phyloP scores from a whole-genome alignment of 1,140 invertebrate genomes.

The Drosophila athabasca region DNA sequence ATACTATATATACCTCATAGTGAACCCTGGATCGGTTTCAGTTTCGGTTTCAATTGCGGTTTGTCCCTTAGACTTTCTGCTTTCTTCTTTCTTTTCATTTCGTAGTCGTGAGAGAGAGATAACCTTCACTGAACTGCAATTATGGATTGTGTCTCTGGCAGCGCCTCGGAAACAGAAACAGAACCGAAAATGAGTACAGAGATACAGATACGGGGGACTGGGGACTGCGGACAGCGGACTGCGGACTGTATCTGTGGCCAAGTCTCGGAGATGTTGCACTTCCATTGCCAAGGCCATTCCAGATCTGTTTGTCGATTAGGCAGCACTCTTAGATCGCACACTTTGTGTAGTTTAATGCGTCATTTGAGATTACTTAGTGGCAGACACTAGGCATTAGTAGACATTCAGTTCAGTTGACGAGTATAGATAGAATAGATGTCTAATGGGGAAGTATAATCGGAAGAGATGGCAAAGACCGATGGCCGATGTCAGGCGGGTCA shows the following conservation, averaged over 20 bases:
- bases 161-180: constrained; percentile 35
- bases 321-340: constrained; percentile 6
- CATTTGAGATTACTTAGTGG: constrained; percentile 30
- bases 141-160: constrained; percentile 7
- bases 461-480: not conserved
- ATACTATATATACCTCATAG: constrained; percentile 4
- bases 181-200: not conserved
- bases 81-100: not conserved
- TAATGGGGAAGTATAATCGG: constrained; percentile 6
- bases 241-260: too few species aligned
- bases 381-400: not conserved
- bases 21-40: constrained; percentile 36
- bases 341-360: constrained; percentile 38
- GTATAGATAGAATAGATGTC: not conserved
- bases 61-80: constrained; percentile 9
- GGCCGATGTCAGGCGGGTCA: too few species aligned
- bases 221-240: too few species aligned
- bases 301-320: constrained; percentile 11
- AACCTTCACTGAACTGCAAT: constrained; percentile 26
- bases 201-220: constrained; percentile 22
- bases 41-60: constrained; percentile 15
- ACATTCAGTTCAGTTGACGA: not conserved
- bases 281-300: constrained; percentile 28
- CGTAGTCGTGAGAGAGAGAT: constrained; percentile 6
- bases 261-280: constrained; percentile 16